Evolutionary conservation across 2,888 invertebrate genomes (phyloP).

Genomic region (Athalia circularis): DNA sequence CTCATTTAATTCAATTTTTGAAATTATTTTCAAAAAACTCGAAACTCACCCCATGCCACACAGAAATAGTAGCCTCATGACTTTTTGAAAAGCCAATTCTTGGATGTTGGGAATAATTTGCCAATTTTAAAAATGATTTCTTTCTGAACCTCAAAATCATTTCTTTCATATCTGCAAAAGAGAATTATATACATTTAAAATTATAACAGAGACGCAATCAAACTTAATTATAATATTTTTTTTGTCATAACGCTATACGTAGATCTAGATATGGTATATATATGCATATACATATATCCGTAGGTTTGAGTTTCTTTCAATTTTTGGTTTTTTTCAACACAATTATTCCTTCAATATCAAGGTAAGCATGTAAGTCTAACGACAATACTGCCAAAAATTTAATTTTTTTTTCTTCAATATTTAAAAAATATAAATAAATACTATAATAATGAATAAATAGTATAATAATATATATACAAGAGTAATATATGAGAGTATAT

Average conservation of each 20-base stretch:
- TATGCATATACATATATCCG: background rate
- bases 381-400: constrained; percentile 26
- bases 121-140: too few relatives aligned
- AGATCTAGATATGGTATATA: background rate
- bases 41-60: too few relatives aligned
- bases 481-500: constrained; percentile 56
- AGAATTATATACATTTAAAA: background rate
- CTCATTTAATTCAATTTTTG: too few relatives aligned
- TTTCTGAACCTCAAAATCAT: too few relatives aligned
- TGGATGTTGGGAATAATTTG: too few relatives aligned
- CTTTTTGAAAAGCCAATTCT: too few relatives aligned
- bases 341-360: background rate
- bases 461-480: constrained; percentile 28
- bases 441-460: constrained; percentile 1
- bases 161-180: background rate
- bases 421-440: constrained; percentile 29
- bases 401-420: constrained; percentile 4
- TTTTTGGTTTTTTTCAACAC: background rate
- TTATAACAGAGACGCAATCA: constrained; percentile 48
- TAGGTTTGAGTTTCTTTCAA: background rate
- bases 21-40: too few relatives aligned
- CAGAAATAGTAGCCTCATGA: too few relatives aligned
- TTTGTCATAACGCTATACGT: background rate
- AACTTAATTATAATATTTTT: constrained; percentile 45
- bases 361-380: constrained; percentile 13